Evolutionary conservation across 2,113 vertebrate genomes (phyloP).

Genomic region (Calcarius ornatus): DNA sequence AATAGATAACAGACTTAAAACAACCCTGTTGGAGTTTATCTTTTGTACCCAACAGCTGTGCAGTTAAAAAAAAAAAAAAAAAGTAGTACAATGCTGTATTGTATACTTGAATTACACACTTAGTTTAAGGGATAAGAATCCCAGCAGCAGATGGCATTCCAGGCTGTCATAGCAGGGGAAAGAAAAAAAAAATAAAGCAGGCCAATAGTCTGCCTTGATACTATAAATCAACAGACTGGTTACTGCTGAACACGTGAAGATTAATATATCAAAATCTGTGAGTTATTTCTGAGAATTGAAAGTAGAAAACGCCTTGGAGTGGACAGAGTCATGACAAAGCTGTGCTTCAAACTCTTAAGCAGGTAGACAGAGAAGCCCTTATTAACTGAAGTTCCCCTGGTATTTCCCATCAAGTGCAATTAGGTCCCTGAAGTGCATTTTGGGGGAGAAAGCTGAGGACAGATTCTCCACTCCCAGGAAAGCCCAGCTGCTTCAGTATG

Average conservation of each 20-base stretch:
- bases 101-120: slow-evolving; percentile 58
- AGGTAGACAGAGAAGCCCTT: neutral
- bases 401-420: neutral
- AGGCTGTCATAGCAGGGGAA: slow-evolving; percentile 41
- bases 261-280: slow-evolving; percentile 48
- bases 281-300: neutral
- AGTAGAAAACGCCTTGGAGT: neutral
- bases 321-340: neutral
- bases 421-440: neutral
- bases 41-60: slow-evolving; percentile 66
- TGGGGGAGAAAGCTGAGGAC: neutral
- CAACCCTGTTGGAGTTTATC: slow-evolving; percentile 8
- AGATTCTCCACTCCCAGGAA: neutral
- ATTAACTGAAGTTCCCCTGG: neutral
- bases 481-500: neutral
- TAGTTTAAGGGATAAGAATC: slow-evolving; percentile 69
- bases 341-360: neutral
- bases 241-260: slow-evolving; percentile 20
- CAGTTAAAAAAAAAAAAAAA: neutral
- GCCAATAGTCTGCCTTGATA: slow-evolving; percentile 29
- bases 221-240: slow-evolving; percentile 60
- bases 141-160: slow-evolving; percentile 69
- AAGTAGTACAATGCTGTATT: slow-evolving; percentile 57
- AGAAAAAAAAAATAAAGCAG: neutral
- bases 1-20: slow-evolving; percentile 66